Evolutionary conservation across 2,888 invertebrate genomes (phyloP), one percentile per base, ranked within the genome.

Genomic region (Ormyrus nitidulus): DNA sequence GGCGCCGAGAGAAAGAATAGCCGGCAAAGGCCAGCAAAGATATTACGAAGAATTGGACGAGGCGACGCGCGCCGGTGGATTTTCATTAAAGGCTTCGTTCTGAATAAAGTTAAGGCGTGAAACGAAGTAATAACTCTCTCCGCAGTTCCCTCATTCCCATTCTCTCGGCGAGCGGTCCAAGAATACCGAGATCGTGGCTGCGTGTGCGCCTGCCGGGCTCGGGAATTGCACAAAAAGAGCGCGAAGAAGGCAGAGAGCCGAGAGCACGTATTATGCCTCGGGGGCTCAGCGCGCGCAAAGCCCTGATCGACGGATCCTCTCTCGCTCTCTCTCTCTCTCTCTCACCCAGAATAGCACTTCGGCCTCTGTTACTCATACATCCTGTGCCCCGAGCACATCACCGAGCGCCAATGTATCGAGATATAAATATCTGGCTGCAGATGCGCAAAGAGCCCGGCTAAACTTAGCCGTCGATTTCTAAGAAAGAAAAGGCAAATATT

Each of bases 271-370:
- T 76, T 70, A 49, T 66, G 54, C 7, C 1, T 19, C 6, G 59
- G 10, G 64, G n/a, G 44, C 49, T 46, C 46, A 53, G 71, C 0
- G 34, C 6, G 44, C 66, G 34, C 64, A 53, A 34, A 13, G n/a
- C 62, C 34, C 34, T 34, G 34, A 53, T 68, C 65, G 80, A 66
- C 81, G 83, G 53, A 69, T 82, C 82, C 82, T 81, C 82, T n/a
- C n/a, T 19, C 19, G 19, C 19, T 19, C 19, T 19, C 19, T 34
- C 56, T 66, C 81, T 82, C 64, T 72, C 85, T 84, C 81, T 85
- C 86, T 88, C 87, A 89, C 89, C 88, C 81, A 89, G 87, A 90
- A 90, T 89, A 90, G 87, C 87, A 82, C 81, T 81, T 77, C 0
- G 34, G 34, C 34, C 34, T 84, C 85, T 85, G 88, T 88, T 88